phyloP scores from a whole-genome alignment of 2,113 vertebrate species.

The Archocentrus centrarchus region DNA sequence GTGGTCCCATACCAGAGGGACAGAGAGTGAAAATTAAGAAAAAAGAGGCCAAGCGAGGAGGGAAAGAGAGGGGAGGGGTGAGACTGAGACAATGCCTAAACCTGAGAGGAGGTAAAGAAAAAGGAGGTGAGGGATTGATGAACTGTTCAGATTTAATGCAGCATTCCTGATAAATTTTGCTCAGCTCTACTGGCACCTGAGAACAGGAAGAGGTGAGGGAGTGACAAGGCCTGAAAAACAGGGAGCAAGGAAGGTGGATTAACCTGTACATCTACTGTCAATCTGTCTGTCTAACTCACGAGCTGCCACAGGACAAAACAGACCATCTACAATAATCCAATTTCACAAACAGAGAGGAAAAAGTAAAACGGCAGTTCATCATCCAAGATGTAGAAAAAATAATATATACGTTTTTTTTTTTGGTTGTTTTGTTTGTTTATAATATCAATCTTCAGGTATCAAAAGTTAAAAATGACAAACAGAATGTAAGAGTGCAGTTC shows the following conservation, averaged over 20 bases:
- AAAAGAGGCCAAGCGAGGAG: slow-evolving; percentile 23
- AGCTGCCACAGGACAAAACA: slow-evolving; percentile 21
- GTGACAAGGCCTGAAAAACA: not conserved
- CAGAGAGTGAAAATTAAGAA: slow-evolving; percentile 34
- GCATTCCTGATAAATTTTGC: not conserved
- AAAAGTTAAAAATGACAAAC: not conserved
- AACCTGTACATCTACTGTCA: slow-evolving; percentile 34
- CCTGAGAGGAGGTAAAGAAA: slow-evolving; percentile 3
- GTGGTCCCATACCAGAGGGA: slow-evolving; percentile 31
- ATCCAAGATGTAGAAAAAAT: too few species aligned
- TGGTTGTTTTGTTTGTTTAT: not conserved
- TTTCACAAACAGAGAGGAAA: not conserved
- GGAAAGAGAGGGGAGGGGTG: not conserved
- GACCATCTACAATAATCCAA: not conserved
- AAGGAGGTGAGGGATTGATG: not conserved
- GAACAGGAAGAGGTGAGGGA: not conserved
- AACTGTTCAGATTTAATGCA: not conserved
- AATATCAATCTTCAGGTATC: not conserved
- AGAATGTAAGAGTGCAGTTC: slow-evolving; percentile 8
- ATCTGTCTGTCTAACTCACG: slow-evolving; percentile 11
- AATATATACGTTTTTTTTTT: too few species aligned
- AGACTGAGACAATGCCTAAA: not conserved
- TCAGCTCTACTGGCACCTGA: not conserved
- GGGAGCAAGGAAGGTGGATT: not conserved
- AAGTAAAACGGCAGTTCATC: not conserved